Conservation (phyloP, 2,797 vertebrate genomes). For the Rhinatrema bivittatum region DNA sequence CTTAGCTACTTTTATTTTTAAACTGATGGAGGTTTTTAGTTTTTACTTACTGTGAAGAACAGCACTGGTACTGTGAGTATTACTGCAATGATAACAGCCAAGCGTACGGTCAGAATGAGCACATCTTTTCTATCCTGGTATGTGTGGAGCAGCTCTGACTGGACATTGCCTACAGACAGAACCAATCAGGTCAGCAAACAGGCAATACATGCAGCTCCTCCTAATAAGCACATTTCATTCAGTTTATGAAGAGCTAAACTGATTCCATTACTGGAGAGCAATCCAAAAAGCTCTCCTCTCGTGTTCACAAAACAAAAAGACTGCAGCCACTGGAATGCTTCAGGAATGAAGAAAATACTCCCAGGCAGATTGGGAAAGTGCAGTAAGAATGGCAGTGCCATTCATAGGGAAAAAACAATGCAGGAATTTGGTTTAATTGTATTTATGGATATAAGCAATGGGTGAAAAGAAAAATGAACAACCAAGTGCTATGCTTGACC, state of each 20-base stretch:
- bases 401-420: too few species aligned
- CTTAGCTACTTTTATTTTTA: rapidly evolving
- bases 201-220: constrained; percentile 2
- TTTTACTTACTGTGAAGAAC: constrained; percentile 64
- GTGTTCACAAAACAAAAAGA: neutral
- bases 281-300: too few species aligned
- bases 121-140: constrained; percentile 52
- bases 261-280: too few species aligned
- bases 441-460: too few species aligned
- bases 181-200: constrained; percentile 14
- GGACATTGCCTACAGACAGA: constrained; percentile 45
- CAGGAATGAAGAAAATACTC: neutral
- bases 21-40: too few species aligned
- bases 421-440: too few species aligned
- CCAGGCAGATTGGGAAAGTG: too few species aligned
- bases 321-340: neutral
- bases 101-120: constrained; percentile 55
- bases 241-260: too few species aligned
- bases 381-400: too few species aligned
- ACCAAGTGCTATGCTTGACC: too few species aligned
- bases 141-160: constrained; percentile 61
- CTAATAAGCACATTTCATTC: too few species aligned
- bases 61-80: constrained; percentile 64
- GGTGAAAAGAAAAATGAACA: too few species aligned
- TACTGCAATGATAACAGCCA: constrained; percentile 62